phyloP scores from a whole-genome alignment of 2,888 invertebrate genomes.

The Nomada fabriciana region DNA sequence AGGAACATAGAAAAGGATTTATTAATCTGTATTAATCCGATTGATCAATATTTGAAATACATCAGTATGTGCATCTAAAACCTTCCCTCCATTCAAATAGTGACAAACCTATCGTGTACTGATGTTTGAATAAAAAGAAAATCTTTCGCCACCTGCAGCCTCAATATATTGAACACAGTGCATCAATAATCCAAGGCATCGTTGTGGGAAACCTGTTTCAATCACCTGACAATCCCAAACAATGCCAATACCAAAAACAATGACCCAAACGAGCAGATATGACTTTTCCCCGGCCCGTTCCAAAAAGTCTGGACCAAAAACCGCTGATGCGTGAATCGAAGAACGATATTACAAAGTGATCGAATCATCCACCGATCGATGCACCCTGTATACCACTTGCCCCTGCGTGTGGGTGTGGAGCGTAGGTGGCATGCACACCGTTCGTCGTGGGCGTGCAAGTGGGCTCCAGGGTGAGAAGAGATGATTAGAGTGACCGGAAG shows the following conservation, averaged over 20 bases:
- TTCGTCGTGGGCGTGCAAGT: conserved; percentile 2
- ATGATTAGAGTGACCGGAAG: conserved; percentile 33
- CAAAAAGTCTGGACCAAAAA: conserved; percentile 3
- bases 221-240: neutral
- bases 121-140: too few relatives aligned
- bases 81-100: too few relatives aligned
- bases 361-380: conserved; percentile 33
- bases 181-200: neutral
- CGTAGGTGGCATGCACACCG: neutral
- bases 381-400: conserved; percentile 8
- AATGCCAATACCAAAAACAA: neutral
- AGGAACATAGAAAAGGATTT: too few relatives aligned
- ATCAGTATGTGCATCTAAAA: too few relatives aligned
- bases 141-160: too few relatives aligned
- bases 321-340: conserved; percentile 15
- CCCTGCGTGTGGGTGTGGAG: neutral
- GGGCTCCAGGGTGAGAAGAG: neutral
- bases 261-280: neutral
- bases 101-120: too few relatives aligned
- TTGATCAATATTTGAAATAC: too few relatives aligned
- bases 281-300: neutral
- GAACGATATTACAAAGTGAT: conserved; percentile 18
- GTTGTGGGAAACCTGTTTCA: neutral
- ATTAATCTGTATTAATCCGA: too few relatives aligned
- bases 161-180: too few relatives aligned